phyloP scores from a whole-genome alignment of 2,888 invertebrate genomes.

The Drosophila emarginata region DNA sequence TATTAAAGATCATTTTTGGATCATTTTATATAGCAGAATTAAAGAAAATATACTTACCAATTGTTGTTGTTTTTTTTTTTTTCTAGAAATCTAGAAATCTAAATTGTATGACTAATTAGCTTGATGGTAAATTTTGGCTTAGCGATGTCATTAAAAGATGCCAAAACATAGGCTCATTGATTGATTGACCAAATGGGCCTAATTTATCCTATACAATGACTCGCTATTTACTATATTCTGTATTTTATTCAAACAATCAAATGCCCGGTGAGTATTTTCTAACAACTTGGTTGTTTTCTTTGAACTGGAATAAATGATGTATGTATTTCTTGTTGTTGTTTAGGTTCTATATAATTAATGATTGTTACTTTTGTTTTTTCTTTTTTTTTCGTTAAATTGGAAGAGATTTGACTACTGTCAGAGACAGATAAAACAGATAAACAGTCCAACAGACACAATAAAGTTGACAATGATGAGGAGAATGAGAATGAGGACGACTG shows the following conservation, averaged over 20 bases:
- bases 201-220: background rate
- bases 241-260: background rate
- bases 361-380: conserved; percentile 2
- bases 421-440: background rate
- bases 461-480: background rate
- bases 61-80: too few relatives aligned
- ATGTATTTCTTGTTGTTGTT: background rate
- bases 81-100: too few relatives aligned
- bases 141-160: too few relatives aligned
- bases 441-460: background rate
- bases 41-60: too few relatives aligned
- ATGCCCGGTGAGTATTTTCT: background rate
- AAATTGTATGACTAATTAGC: too few relatives aligned
- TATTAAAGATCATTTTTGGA: too few relatives aligned
- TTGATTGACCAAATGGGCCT: background rate
- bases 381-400: background rate
- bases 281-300: background rate
- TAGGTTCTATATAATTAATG: conserved; percentile 2
- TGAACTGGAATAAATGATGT: conserved; percentile 2
- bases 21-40: too few relatives aligned
- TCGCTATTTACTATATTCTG: background rate
- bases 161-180: background rate
- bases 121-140: too few relatives aligned
- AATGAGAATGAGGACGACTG: background rate
- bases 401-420: conserved; percentile 7